phyloP scores from a whole-genome alignment of 2,888 invertebrate genomes.

The Zeuzera pyrina region DNA sequence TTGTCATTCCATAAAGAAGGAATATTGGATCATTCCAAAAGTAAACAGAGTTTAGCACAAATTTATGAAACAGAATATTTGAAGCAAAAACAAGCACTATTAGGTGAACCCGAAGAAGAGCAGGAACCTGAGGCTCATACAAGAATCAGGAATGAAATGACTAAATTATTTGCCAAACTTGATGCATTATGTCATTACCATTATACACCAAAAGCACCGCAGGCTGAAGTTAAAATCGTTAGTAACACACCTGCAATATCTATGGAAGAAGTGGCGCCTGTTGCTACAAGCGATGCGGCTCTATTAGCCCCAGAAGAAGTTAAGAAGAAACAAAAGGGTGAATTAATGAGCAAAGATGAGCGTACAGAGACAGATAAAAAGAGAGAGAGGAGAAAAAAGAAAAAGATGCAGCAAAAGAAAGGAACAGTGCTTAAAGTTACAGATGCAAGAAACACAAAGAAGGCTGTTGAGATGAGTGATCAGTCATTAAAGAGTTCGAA shows the following conservation, averaged over 20 bases:
- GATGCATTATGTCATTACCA: slow-evolving; percentile 96
- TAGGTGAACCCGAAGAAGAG: slow-evolving; percentile 73
- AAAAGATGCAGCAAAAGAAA: slow-evolving; percentile 78
- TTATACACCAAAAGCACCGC: slow-evolving; percentile 90
- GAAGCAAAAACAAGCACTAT: slow-evolving; percentile 74
- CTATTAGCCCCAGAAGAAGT: slow-evolving; percentile 95
- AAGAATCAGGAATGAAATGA: slow-evolving; percentile 83
- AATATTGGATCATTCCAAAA: slow-evolving; percentile 93
- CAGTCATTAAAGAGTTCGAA: slow-evolving; percentile 77
- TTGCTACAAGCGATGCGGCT: slow-evolving; percentile 87
- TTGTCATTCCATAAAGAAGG: slow-evolving; percentile 90
- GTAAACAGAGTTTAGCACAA: slow-evolving; percentile 92
- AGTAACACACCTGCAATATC: slow-evolving; percentile 91
- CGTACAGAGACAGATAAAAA: slow-evolving; percentile 90
- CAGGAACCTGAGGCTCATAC: slow-evolving; percentile 83
- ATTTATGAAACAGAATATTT: slow-evolving; percentile 94
- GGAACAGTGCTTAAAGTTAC: slow-evolving; percentile 53
- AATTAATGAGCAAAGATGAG: slow-evolving; percentile 82
- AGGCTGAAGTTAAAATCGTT: slow-evolving; percentile 91
- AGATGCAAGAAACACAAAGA: slow-evolving; percentile 68
- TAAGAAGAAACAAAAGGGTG: slow-evolving; percentile 73
- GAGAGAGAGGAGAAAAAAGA: slow-evolving; percentile 89
- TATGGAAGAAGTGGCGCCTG: slow-evolving; percentile 97
- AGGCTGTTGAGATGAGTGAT: slow-evolving; percentile 72
- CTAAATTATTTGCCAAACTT: slow-evolving; percentile 84